phyloP scores from a whole-genome alignment of 37 sponge, comb jelly and placozoan species.

The Haliclona indistincta region DNA sequence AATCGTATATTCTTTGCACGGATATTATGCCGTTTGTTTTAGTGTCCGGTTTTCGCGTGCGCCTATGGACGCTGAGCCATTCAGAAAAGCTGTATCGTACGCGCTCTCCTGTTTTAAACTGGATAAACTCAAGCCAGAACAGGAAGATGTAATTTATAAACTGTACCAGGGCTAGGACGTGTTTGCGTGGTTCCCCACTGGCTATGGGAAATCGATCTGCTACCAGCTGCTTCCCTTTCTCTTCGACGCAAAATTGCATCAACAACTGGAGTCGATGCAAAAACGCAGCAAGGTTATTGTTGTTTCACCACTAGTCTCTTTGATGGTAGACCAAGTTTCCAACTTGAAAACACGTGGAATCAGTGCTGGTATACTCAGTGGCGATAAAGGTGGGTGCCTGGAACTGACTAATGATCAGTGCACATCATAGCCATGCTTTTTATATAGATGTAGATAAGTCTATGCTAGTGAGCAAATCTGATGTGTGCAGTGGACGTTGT shows the following conservation, averaged over 20 bases:
- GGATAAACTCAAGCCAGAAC: slow-evolving; percentile 19
- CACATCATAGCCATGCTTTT: no score
- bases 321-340: slow-evolving; percentile 27
- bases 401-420: neutral
- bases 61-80: no score
- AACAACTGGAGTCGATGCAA: neutral
- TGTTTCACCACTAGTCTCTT: slow-evolving; percentile 13
- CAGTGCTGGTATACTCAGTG: slow-evolving; percentile 17
- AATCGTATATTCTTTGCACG: no score
- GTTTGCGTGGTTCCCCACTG: slow-evolving; percentile 32
- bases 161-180: slow-evolving; percentile 33
- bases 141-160: neutral
- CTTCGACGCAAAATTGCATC: slow-evolving; percentile 11
- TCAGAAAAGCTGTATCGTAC: no score
- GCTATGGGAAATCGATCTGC: slow-evolving; percentile 38
- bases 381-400: neutral
- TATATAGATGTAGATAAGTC: slow-evolving; percentile 4
- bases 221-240: slow-evolving; percentile 17
- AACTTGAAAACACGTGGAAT: slow-evolving; percentile 3
- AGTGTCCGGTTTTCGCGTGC: no score
- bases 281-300: slow-evolving; percentile 10
- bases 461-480: neutral
- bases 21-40: no score
- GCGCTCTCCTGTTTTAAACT: no score
- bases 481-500: neutral